Percentiles rank a stretch among this genome's conserved stretches.
phyloP scores from a whole-genome alignment of 2,797 vertebrate species.

The Leptatherina wallacei region DNA sequence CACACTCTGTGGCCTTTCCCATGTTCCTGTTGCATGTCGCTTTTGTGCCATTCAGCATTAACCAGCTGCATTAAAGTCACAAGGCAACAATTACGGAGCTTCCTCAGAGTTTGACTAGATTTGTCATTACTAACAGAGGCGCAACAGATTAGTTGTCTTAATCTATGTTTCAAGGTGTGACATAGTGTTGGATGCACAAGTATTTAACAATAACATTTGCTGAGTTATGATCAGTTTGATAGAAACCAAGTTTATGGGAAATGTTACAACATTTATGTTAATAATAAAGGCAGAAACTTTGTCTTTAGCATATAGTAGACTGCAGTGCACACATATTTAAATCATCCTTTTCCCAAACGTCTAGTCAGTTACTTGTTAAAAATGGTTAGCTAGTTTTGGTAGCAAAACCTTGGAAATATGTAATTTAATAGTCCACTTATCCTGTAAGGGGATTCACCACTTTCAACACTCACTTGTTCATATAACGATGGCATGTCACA shows the following conservation, averaged over 20 bases:
- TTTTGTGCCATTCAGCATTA: not conserved
- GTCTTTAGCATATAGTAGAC: too few species aligned
- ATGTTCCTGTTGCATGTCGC: conserved; percentile 13
- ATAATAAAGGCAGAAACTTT: not conserved
- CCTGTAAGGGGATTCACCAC: not conserved
- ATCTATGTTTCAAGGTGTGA: not conserved
- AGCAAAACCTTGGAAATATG: not conserved
- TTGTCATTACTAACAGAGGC: conserved; percentile 7
- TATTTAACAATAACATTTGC: not conserved
- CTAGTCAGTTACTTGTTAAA: not conserved
- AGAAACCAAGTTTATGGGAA: not conserved
- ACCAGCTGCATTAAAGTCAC: conserved; percentile 53
- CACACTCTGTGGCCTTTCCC: not conserved
- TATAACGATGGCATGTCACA: not conserved
- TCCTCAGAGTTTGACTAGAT: conserved; percentile 8
- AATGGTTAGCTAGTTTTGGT: not conserved
- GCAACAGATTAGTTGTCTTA: not conserved
- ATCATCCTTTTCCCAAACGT: not conserved
- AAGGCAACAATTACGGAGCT: conserved; percentile 48
- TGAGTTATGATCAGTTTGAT: not conserved
- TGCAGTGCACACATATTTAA: too few species aligned
- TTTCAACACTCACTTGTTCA: not conserved
- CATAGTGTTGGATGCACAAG: not conserved
- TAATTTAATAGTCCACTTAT: not conserved
- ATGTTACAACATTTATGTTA: not conserved